Conservation (phyloP, 2,888 invertebrate genomes). For the Galeopsomyia nigrocyanea region DNA sequence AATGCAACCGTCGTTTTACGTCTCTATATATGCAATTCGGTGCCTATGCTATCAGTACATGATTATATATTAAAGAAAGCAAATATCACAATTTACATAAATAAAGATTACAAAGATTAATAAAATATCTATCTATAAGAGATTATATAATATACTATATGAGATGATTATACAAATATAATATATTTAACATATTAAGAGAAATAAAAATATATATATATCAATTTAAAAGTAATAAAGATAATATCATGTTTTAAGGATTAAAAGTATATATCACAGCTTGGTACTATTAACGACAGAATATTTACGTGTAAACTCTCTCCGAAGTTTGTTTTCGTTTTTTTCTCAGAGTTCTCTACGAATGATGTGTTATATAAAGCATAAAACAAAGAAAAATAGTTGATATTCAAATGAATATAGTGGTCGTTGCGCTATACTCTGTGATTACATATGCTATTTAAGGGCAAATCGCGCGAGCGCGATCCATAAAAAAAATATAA, state of each 20-base stretch:
- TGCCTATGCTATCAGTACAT: constrained; percentile 55
- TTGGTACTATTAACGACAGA: constrained; percentile 28
- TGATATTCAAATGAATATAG: constrained; percentile 40
- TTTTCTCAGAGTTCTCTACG: constrained; percentile 5
- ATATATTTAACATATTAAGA: constrained; percentile 16
- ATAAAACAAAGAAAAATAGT: constrained; percentile 35
- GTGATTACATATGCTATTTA: constrained; percentile 54
- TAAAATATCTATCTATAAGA: constrained; percentile 30
- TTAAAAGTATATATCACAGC: constrained; percentile 26
- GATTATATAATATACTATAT: constrained; percentile 24
- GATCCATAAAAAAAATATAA: constrained; percentile 28
- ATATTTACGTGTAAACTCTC: no score
- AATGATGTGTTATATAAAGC: constrained; percentile 23
- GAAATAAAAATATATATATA: constrained; percentile 8
- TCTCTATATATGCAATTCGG: constrained; percentile 57
- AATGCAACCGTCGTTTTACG: constrained; percentile 45
- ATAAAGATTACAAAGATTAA: constrained; percentile 30
- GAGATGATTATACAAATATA: constrained; percentile 31
- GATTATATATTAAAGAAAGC: constrained; percentile 25
- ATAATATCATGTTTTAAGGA: constrained; percentile 3
- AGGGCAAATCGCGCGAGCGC: constrained; percentile 46
- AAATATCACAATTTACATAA: constrained; percentile 18
- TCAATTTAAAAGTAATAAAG: constrained; percentile 5
- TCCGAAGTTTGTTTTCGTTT: constrained; percentile 1
- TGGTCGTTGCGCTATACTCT: constrained; percentile 57